phyloP scores from a whole-genome alignment of 2,113 vertebrate species.

The Campylomormyrus numenius region DNA sequence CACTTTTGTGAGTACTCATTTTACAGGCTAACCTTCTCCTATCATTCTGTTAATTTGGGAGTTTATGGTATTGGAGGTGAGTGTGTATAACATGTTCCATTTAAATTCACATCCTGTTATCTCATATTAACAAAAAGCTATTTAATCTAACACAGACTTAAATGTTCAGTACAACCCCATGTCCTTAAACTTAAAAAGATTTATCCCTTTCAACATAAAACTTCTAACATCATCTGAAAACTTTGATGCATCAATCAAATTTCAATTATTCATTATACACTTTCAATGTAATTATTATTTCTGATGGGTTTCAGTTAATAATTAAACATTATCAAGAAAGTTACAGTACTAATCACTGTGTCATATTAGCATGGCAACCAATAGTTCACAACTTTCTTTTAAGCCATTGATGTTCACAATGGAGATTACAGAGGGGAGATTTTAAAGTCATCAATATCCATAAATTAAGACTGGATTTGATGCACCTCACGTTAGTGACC shows the following conservation, averaged over 20 bases:
- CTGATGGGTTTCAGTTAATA: constrained; percentile 67
- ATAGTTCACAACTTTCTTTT: not conserved
- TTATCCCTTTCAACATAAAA: constrained; percentile 12
- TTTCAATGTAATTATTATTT: constrained; percentile 57
- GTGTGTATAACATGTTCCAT: constrained; percentile 11
- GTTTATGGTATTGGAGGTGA: not conserved
- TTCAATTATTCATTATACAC: constrained; percentile 69
- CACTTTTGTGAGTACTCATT: not conserved
- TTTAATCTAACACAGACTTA: constrained; percentile 20
- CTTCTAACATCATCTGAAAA: constrained; percentile 24
- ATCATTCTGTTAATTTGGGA: not conserved
- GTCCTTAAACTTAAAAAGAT: constrained; percentile 49
- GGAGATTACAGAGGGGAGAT: not conserved
- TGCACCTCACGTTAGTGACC: not conserved
- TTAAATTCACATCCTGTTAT: not conserved
- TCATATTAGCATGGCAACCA: not conserved
- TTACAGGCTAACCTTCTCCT: not conserved
- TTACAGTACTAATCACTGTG: constrained; percentile 58
- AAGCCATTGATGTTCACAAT: not conserved
- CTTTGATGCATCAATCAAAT: constrained; percentile 59
- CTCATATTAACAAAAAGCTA: constrained; percentile 18
- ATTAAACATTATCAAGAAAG: constrained; percentile 67
- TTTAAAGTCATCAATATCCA: not conserved
- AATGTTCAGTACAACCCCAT: constrained; percentile 18
- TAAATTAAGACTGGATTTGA: not conserved